Evolutionary conservation across 2,888 invertebrate species (phyloP), one percentile per base, ranked within the genome.

Genomic region (Melieria picta): DNA sequence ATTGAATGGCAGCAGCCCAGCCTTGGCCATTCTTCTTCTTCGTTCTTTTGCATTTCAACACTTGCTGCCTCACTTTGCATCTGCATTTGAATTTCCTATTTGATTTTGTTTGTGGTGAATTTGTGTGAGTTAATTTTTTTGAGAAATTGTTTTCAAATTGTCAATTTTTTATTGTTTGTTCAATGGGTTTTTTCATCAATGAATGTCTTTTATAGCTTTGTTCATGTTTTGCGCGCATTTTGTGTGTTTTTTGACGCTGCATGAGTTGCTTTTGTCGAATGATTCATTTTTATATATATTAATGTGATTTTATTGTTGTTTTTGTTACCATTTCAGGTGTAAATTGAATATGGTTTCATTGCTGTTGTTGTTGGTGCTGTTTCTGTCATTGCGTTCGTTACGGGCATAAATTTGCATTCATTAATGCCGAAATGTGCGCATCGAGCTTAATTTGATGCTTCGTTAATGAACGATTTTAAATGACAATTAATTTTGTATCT

Each of bases 381-480:
- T 30, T 30, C 30, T 30, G 30, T 30, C 30, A 30, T 30, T 30
- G 30, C 11, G 11, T 52, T 47, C 6, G 48, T 63, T 50, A 5
- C 42, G 42, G 7, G 7, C 52, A 50, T 52, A 11, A 42, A 65
- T 65, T 65, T 65, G 57, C 65, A 65, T 65, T 56, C 4, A 65
- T 65, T 65, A n/a, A 13, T 64, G 4, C 48, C 57, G 46, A 65
- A 47, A 57, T 57, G 57, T 56, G 56, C 65, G 65, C 65, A n/a
- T 57, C 1, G 57, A 56, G 57, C 46, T 65, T 65, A 55, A 65
- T 65, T 65, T 65, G 55, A 45, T 65, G 65, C 45, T 65, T 65
- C n/a, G 55, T 65, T 65, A 64, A 52, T 50, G 52, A 64, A 43
- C 42, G 30, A 42, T 52, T 64, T 64, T 52, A 52, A 64, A 64